Evolutionary conservation across 2,797 vertebrate species (phyloP).

Genomic region (Platalea minor): DNA sequence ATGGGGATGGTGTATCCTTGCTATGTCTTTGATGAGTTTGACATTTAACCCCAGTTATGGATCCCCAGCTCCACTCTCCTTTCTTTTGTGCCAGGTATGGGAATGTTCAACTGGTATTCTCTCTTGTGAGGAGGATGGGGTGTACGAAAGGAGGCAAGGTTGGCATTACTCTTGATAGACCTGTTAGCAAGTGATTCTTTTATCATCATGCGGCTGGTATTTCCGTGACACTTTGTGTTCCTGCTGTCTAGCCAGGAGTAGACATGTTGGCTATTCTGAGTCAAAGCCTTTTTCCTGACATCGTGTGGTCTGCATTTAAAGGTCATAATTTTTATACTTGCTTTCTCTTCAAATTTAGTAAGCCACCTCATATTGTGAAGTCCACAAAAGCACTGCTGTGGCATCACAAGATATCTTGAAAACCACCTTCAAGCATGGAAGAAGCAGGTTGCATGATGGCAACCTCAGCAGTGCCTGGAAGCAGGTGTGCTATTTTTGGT

Average conservation of each 20-base stretch:
- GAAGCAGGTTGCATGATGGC: neutral
- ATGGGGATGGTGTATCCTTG: neutral
- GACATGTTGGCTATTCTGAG: neutral
- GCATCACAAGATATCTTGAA: neutral
- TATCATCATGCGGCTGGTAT: neutral
- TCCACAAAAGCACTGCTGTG: neutral
- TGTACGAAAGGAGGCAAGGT: neutral
- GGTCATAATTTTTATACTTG: neutral
- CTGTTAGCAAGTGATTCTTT: neutral
- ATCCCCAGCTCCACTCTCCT: neutral
- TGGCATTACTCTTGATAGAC: neutral
- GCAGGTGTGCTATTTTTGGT: neutral
- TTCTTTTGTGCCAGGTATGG: neutral
- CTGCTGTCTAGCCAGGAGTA: neutral
- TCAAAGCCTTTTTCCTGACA: neutral
- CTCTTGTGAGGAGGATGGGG: neutral
- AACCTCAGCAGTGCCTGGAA: neutral
- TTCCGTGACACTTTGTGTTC: neutral
- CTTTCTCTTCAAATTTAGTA: neutral
- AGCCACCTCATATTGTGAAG: neutral
- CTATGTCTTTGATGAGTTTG: neutral
- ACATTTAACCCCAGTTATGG: neutral
- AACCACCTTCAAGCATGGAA: neutral
- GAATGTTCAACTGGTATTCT: neutral
- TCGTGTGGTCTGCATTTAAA: neutral